A percentile compares a stretch with the other conserved stretches of the same genome.
Conservation (phyloP, 2,888 invertebrate species). For the Drosophila lacicola region DNA sequence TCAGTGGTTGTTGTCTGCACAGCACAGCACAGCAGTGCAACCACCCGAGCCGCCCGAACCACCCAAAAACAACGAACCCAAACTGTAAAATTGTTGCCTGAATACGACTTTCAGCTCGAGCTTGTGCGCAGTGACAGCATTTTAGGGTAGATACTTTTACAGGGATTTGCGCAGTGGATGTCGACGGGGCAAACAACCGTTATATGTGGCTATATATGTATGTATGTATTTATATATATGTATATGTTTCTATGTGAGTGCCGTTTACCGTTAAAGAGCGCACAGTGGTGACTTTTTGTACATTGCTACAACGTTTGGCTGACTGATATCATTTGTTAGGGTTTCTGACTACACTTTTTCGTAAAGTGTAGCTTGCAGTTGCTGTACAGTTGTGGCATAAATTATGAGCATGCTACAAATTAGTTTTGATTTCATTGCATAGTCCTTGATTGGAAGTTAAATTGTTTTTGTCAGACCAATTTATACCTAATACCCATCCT, state of each 20-base stretch:
- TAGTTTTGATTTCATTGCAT: background rate
- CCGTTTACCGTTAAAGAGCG: slow-evolving; percentile 56
- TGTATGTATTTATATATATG: slow-evolving; percentile 6
- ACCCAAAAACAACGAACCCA: slow-evolving; percentile 28
- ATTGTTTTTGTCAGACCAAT: too few species aligned
- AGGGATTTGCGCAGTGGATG: slow-evolving; percentile 84
- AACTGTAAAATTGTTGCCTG: slow-evolving; percentile 57
- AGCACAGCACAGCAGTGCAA: slow-evolving; percentile 20
- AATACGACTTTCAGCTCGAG: slow-evolving; percentile 66
- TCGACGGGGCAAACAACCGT: slow-evolving; percentile 62
- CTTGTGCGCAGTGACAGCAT: slow-evolving; percentile 84
- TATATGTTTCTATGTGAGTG: slow-evolving; percentile 22
- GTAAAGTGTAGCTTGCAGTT: slow-evolving; percentile 37
- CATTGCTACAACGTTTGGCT: slow-evolving; percentile 20
- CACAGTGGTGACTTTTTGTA: slow-evolving; percentile 76
- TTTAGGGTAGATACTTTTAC: slow-evolving; percentile 84
- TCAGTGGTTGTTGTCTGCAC: slow-evolving; percentile 58
- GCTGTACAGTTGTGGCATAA: slow-evolving; percentile 45
- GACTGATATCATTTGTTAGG: slow-evolving; percentile 18
- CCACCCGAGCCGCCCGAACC: slow-evolving; percentile 47
- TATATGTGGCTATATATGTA: slow-evolving; percentile 31
- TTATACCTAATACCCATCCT: too few species aligned
- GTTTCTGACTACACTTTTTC: slow-evolving; percentile 29
- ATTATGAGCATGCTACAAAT: background rate
- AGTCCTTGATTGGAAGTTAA: too few species aligned